phyloP scores from a whole-genome alignment of 2,113 vertebrate genomes.

The Platysteira castanea region DNA sequence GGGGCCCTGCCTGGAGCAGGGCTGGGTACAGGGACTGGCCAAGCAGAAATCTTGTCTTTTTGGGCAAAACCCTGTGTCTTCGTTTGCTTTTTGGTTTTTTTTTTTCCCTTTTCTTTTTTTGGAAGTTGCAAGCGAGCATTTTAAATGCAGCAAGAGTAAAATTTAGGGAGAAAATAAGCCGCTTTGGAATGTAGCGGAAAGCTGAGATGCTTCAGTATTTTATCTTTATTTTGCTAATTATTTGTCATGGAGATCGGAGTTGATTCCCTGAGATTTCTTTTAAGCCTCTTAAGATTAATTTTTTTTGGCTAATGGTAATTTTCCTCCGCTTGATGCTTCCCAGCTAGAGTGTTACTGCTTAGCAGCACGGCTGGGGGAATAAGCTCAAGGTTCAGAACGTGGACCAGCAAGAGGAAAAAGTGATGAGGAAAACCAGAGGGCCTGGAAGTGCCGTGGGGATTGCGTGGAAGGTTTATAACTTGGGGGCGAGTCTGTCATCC shows the following conservation, averaged over 20 bases:
- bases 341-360: conserved; percentile 37
- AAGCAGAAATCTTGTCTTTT: background rate
- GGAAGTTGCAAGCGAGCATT: background rate
- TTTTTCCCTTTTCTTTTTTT: background rate
- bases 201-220: conserved; percentile 41
- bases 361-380: background rate
- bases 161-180: conserved; percentile 11
- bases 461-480: background rate
- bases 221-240: conserved; percentile 63
- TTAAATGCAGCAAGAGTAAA: conserved; percentile 15
- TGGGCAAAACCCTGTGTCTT: background rate
- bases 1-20: background rate
- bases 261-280: conserved; percentile 47
- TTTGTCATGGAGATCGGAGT: conserved; percentile 46
- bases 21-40: background rate
- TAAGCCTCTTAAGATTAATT: conserved; percentile 53
- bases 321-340: conserved; percentile 25
- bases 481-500: background rate
- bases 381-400: conserved; percentile 43
- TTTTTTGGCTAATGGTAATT: conserved; percentile 47
- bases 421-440: background rate
- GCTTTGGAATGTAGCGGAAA: conserved; percentile 46
- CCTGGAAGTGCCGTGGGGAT: background rate
- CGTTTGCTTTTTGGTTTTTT: rapidly evolving
- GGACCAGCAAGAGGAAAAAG: conserved; percentile 14